phyloP scores from a whole-genome alignment of 2,888 invertebrate genomes.

The Dynastes tityus region DNA sequence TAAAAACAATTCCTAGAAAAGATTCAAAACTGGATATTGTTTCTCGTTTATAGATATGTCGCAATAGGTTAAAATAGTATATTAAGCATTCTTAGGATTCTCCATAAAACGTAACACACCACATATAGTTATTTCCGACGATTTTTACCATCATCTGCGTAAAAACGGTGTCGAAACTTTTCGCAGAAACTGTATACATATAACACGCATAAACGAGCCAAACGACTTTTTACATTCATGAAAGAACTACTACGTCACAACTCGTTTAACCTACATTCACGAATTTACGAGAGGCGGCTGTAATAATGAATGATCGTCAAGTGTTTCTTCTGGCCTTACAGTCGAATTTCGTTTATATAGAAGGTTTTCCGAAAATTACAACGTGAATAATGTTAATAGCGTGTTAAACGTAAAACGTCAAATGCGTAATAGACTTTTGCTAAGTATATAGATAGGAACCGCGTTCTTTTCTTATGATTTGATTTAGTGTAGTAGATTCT shows the following conservation, averaged over 20 bases:
- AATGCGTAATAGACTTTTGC: background rate
- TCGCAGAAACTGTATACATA: too few relatives aligned
- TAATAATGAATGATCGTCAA: background rate
- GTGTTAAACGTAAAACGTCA: background rate
- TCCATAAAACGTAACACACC: too few relatives aligned
- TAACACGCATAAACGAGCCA: background rate
- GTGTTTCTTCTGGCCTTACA: background rate
- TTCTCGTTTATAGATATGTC: too few relatives aligned
- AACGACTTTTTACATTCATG: background rate
- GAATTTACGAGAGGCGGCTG: background rate
- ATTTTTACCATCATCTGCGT: too few relatives aligned
- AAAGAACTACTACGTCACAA: background rate
- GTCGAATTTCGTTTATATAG: background rate
- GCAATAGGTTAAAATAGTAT: too few relatives aligned
- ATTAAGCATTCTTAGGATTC: too few relatives aligned
- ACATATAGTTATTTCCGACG: too few relatives aligned
- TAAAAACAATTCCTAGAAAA: too few relatives aligned
- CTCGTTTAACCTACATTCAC: background rate
- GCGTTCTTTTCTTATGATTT: slow-evolving; percentile 5
- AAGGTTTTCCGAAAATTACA: slow-evolving; percentile 1
- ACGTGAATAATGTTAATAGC: background rate
- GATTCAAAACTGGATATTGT: too few relatives aligned
- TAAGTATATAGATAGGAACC: background rate
- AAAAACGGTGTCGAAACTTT: too few relatives aligned
- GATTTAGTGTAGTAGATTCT: background rate